A percentile compares a stretch with the other conserved stretches of the same genome.
Conservation (phyloP, 1,140 invertebrate species). For the Globodera ellingtonae region DNA sequence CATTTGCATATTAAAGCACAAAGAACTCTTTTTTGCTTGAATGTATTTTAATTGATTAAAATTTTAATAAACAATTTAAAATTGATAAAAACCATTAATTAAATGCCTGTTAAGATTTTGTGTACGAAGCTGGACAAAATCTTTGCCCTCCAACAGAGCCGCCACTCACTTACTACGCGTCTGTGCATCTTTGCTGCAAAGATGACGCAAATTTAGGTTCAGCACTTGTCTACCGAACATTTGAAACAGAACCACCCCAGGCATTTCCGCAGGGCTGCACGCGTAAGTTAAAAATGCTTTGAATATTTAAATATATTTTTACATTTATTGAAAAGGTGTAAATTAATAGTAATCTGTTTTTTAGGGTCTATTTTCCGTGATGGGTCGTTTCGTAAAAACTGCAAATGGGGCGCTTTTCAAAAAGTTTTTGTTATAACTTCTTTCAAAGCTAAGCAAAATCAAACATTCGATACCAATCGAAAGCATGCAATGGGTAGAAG, state of each 20-base stretch:
- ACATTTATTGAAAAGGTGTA: neutral
- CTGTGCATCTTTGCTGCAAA: neutral
- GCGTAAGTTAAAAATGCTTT: neutral
- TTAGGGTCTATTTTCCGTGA: neutral
- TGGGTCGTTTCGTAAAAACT: too few relatives aligned
- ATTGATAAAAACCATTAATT: neutral
- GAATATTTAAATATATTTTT: neutral
- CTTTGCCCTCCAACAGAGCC: neutral
- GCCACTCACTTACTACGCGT: neutral
- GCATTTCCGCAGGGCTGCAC: neutral
- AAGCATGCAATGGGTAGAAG: too few relatives aligned
- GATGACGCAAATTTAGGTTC: neutral
- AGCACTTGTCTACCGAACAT: neutral
- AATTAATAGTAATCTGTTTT: neutral
- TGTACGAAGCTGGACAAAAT: neutral
- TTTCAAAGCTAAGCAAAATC: too few relatives aligned
- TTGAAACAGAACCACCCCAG: neutral
- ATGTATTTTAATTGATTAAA: neutral
- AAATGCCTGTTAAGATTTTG: neutral
- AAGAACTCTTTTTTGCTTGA: neutral
- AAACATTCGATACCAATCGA: too few relatives aligned
- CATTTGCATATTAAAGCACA: neutral
- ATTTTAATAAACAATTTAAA: neutral
- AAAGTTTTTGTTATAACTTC: too few relatives aligned
- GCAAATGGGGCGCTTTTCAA: too few relatives aligned